Evolutionary conservation across 2,888 invertebrate species (phyloP).

Genomic region (Agonopterix heracliana): DNA sequence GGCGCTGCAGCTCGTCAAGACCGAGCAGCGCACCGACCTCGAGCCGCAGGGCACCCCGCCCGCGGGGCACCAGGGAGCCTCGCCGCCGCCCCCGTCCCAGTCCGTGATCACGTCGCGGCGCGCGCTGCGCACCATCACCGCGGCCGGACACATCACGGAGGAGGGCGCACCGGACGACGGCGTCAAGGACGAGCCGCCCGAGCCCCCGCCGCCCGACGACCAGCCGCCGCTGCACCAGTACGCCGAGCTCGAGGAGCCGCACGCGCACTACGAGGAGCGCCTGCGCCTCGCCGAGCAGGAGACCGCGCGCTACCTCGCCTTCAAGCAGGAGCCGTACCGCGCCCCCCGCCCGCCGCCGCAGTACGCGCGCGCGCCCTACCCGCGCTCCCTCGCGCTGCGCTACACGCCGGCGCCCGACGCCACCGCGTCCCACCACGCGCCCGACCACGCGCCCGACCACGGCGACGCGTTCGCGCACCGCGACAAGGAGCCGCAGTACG

Average conservation of each 20-base stretch:
- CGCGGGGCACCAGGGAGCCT: slow-evolving; percentile 1
- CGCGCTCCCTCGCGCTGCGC: slow-evolving; percentile 40
- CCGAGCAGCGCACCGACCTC: slow-evolving; percentile 29
- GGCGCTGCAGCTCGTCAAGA: slow-evolving; percentile 64
- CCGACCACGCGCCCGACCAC: slow-evolving; percentile 47
- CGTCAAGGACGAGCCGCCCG: slow-evolving; percentile 60
- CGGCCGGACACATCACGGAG: slow-evolving; percentile 76
- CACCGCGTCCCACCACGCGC: slow-evolving; percentile 45
- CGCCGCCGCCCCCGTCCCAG: slow-evolving; percentile 48
- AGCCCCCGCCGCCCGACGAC: slow-evolving; percentile 32
- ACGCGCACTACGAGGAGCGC: slow-evolving; percentile 54
- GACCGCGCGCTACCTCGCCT: slow-evolving; percentile 57
- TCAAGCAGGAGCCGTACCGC: slow-evolving; percentile 60
- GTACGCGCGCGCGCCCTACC: slow-evolving; percentile 38
- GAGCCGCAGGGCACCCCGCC: slow-evolving; percentile 26
- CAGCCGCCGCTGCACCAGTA: slow-evolving; percentile 30
- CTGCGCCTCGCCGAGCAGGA: slow-evolving; percentile 51
- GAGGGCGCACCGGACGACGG: slow-evolving; percentile 31
- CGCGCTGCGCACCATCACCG: slow-evolving; percentile 76
- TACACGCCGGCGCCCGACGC: slow-evolving; percentile 56
- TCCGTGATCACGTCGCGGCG: slow-evolving; percentile 76
- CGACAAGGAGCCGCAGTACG: slow-evolving; percentile 43
- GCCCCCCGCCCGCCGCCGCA: slow-evolving; percentile 38
- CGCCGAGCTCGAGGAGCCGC: slow-evolving; percentile 38
- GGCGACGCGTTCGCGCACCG: slow-evolving; percentile 49